Conservation (phyloP, 1,140 invertebrate genomes). For the Camponotus pennsylvanicus region DNA sequence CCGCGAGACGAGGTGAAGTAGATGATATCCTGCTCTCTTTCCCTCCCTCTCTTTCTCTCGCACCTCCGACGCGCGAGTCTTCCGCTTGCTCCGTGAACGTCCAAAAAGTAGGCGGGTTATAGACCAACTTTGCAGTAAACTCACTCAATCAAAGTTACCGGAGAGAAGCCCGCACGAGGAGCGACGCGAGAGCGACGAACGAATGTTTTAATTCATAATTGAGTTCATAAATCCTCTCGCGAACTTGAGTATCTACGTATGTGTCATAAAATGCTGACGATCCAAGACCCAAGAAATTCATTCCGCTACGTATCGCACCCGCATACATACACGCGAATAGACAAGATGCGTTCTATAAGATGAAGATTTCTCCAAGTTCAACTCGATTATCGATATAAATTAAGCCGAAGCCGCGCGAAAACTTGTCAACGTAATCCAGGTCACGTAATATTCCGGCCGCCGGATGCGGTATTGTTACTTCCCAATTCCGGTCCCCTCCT, state of each 20-base stretch:
- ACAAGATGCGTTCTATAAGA: not conserved
- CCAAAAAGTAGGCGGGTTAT: constrained; percentile 56
- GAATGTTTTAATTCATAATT: constrained; percentile 58
- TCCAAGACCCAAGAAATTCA: not conserved
- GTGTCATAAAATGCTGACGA: not conserved
- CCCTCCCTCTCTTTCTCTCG: not conserved
- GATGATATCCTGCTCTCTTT: not conserved
- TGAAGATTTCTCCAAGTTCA: not conserved
- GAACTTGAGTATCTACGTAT: not conserved
- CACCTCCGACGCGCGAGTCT: not conserved
- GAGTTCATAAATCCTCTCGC: constrained; percentile 36
- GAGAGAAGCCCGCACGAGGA: constrained; percentile 36
- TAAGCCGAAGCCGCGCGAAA: constrained; percentile 18
- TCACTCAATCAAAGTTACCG: constrained; percentile 61
- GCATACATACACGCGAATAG: not conserved
- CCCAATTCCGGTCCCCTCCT: constrained; percentile 31
- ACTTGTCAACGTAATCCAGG: constrained; percentile 27
- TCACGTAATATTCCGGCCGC: constrained; percentile 16
- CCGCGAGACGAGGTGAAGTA: constrained; percentile 13
- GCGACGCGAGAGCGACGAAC: constrained; percentile 25
- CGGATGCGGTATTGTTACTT: constrained; percentile 45
- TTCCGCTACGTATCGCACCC: not conserved
- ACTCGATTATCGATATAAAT: constrained; percentile 17
- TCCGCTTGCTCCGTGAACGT: constrained; percentile 24
- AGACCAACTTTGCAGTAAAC: constrained; percentile 53